A percentile compares a stretch with the other conserved stretches of the same genome.
phyloP scores from a whole-genome alignment of 1,140 invertebrate genomes.

The Nasonia giraulti region DNA sequence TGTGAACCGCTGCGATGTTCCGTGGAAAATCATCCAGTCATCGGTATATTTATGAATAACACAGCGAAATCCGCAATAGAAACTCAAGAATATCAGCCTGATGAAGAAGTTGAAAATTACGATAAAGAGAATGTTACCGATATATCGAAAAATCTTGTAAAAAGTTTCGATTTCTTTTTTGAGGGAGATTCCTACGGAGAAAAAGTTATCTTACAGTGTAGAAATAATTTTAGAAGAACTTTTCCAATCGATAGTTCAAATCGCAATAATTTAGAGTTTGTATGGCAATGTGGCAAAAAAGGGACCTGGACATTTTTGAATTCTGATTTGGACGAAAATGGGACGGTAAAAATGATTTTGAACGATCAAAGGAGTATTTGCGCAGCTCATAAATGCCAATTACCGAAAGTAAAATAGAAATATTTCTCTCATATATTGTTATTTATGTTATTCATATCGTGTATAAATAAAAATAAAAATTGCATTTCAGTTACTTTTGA shows the following conservation, averaged over 20 bases:
- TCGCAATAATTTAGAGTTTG: conserved; percentile 51
- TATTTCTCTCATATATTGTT: neutral
- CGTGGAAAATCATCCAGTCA: conserved; percentile 53
- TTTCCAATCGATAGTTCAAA: conserved; percentile 10
- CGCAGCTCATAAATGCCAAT: conserved; percentile 28
- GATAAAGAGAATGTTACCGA: conserved; percentile 2
- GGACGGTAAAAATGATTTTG: conserved; percentile 34
- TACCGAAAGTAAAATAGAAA: conserved; percentile 53
- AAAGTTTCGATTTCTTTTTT: conserved; percentile 48
- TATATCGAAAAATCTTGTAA: conserved; percentile 21
- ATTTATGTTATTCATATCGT: conserved; percentile 31
- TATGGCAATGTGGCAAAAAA: conserved; percentile 60
- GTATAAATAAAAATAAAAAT: neutral
- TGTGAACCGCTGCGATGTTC: conserved; percentile 56
- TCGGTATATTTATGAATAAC: conserved; percentile 45
- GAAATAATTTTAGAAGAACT: conserved; percentile 48
- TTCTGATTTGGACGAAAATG: conserved; percentile 30
- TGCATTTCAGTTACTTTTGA: conserved; percentile 60
- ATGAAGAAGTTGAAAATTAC: neutral
- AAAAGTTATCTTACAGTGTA: conserved; percentile 56
- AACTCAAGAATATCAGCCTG: conserved; percentile 23
- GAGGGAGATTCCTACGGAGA: conserved; percentile 56
- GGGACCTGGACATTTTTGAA: conserved; percentile 55
- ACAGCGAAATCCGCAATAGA: conserved; percentile 1
- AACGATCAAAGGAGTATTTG: conserved; percentile 53